phyloP scores from a whole-genome alignment of 2,888 invertebrate species.

The Leistus spinibarbis region DNA sequence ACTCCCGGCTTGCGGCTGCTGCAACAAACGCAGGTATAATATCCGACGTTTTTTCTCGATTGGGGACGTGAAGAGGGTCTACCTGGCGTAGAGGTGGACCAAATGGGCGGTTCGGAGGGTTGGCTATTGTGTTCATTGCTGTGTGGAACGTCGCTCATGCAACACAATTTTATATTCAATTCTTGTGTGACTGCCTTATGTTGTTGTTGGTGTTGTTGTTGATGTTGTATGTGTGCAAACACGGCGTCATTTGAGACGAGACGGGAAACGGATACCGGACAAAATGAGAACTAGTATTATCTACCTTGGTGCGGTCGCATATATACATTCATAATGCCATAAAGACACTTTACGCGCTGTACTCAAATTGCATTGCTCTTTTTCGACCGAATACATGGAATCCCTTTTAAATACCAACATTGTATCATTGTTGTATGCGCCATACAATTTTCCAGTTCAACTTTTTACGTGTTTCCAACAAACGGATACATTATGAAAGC shows the following conservation, averaged over 20 bases:
- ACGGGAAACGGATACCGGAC: conserved; percentile 30
- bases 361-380: neutral
- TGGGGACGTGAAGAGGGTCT: neutral
- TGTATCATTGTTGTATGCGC: no score
- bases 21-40: conserved; percentile 9
- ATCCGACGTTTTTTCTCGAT: conserved; percentile 8
- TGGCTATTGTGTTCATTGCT: conserved; percentile 33
- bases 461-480: no score
- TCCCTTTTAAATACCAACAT: neutral
- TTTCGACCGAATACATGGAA: neutral
- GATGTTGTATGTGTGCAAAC: conserved; percentile 32
- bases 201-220: conserved; percentile 2
- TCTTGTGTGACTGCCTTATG: conserved; percentile 12
- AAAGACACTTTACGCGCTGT: neutral
- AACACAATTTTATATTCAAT: conserved; percentile 34
- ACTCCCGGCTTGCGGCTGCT: conserved; percentile 16
- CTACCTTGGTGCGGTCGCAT: neutral
- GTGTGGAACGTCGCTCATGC: conserved; percentile 20
- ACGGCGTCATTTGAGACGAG: conserved; percentile 25
- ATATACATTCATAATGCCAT: neutral
- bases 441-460: no score
- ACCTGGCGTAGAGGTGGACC: neutral
- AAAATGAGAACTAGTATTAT: conserved; percentile 2
- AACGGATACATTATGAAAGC: no score
- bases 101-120: conserved; percentile 33